Conservation (phyloP, 2,113 vertebrate species). For the Pleuronectes platessa region DNA sequence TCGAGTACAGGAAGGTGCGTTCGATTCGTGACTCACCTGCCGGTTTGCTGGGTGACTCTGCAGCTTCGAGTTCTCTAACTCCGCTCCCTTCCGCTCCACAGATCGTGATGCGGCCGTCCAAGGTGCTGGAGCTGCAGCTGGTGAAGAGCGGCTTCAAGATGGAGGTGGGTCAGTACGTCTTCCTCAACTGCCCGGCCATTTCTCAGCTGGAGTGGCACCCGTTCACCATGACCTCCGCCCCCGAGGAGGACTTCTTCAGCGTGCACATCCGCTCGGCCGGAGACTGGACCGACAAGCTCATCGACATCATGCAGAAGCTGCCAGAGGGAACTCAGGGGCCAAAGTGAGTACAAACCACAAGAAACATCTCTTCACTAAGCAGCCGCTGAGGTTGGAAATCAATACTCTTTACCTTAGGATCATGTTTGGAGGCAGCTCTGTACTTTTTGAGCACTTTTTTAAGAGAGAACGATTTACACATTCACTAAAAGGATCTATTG, state of each 20-base stretch:
- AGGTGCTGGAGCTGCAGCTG: constrained; percentile 93
- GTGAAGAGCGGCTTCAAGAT: constrained; percentile 88
- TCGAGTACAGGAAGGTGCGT: constrained; percentile 89
- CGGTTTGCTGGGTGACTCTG: background rate
- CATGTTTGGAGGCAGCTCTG: too few relatives aligned
- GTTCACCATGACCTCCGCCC: constrained; percentile 93
- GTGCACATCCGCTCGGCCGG: constrained; percentile 88
- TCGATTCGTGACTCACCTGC: background rate
- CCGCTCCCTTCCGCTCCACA: constrained; percentile 43
- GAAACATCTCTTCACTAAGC: background rate
- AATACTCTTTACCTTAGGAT: too few relatives aligned
- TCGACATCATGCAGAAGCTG: constrained; percentile 78
- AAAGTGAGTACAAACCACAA: constrained; percentile 76
- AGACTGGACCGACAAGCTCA: constrained; percentile 90
- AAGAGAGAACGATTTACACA: too few relatives aligned
- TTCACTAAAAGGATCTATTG: background rate
- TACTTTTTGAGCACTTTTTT: too few relatives aligned
- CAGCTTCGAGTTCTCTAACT: background rate
- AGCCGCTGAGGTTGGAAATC: background rate
- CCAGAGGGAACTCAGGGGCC: constrained; percentile 81
- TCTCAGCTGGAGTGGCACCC: constrained; percentile 93
- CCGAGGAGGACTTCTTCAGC: constrained; percentile 91
- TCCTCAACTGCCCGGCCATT: constrained; percentile 89
- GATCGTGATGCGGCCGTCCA: constrained; percentile 90
- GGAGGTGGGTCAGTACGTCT: constrained; percentile 94